Evolutionary conservation across 2,113 vertebrate genomes (phyloP), one percentile per base, ranked within the genome.

Genomic region (Macrotus californicus): DNA sequence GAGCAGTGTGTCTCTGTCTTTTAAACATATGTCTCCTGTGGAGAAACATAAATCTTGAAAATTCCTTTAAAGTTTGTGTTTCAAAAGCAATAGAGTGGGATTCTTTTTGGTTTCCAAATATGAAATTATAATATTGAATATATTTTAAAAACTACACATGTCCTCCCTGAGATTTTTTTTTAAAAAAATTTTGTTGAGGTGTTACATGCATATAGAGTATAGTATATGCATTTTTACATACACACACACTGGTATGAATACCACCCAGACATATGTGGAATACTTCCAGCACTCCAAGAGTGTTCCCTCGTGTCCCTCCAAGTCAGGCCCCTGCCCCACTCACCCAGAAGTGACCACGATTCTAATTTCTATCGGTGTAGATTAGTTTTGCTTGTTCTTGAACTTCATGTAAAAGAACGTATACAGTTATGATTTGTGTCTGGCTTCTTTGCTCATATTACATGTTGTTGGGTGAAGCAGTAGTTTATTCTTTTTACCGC

Each of bases 51-150:
- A 89, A 97, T 96, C 91, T 97, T 97, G 96, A 96, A 96, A 96
- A 91, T 97, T 93, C 93, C 75, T 97, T 94, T 95, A 96, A 97
- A 97, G 95, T 97, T 97, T 97, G 94, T 97, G 95, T 97, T 97
- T 97, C 96, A 91, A 89, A 97, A 94, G 96, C 94, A 96, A 91
- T 94, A 91, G 85, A 93, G 87, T 94, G 75, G 76, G 6, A 67
- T 85, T 79, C 96, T 91, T 96, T 91, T 86, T 76, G 81, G 96
- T 97, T 97, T 97, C 91, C 93, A 97, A 97, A 97, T 97, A 97
- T 97, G 96, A 96, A 97, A 97, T 97, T 97, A 96, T 96, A 97
- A 97, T 97, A 97, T 97, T 97, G 97, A 97, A 96, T 97, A 93
- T 96, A 95, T 97, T 97, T 97, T 34, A 95, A 96, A 97, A 97